Evolutionary conservation across 2,113 vertebrate genomes (phyloP).

Genomic region (Cariama cristata): DNA sequence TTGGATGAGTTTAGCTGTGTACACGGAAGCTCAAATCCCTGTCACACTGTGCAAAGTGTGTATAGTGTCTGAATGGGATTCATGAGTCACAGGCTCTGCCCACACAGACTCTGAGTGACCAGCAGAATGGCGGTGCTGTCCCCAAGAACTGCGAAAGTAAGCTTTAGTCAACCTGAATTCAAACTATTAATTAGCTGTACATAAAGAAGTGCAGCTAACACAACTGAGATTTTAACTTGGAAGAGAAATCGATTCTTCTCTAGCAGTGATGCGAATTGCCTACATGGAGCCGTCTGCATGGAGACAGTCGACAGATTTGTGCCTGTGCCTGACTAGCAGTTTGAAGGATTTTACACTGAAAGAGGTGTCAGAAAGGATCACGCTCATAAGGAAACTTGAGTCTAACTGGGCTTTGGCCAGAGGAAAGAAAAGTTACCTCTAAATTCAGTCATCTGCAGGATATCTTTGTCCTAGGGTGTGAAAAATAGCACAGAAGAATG

Average conservation of each 20-base stretch:
- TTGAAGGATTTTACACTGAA: not conserved
- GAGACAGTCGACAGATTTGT: not conserved
- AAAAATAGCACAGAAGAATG: conserved; percentile 13
- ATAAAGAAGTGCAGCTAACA: not conserved
- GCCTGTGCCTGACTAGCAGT: not conserved
- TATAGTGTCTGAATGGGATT: not conserved
- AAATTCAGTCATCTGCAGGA: not conserved
- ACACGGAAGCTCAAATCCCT: not conserved
- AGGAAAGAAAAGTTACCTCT: not conserved
- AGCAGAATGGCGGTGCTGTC: not conserved
- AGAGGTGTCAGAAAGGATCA: conserved; percentile 7
- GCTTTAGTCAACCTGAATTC: not conserved
- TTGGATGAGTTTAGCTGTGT: not conserved
- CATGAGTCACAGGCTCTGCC: not conserved
- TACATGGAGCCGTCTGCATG: not conserved
- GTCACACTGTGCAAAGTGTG: not conserved
- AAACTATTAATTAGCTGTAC: not conserved
- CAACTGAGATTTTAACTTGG: not conserved
- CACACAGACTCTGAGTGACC: not conserved
- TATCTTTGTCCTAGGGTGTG: not conserved
- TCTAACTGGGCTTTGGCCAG: not conserved
- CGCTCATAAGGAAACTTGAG: not conserved
- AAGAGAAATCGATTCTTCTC: not conserved
- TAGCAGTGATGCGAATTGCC: not conserved
- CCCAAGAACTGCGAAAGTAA: not conserved